Conservation (phyloP, 2,113 vertebrate genomes). For the Dryoscopus gambensis region DNA sequence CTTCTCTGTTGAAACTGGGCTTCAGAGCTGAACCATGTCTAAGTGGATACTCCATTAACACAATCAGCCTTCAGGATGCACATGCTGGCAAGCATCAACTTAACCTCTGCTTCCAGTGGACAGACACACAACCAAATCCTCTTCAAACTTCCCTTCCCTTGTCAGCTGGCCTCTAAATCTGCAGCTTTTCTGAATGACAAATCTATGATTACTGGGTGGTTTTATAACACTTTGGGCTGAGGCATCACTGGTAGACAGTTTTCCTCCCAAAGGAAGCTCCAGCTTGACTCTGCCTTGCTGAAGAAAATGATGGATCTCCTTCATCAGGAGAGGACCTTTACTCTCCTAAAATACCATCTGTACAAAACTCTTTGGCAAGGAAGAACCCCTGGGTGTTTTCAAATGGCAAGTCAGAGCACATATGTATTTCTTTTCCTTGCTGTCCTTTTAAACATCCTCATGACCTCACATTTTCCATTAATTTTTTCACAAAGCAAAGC, state of each 20-base stretch:
- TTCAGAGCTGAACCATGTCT: neutral
- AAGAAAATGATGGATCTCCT: neutral
- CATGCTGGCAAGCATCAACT: neutral
- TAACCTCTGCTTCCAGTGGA: neutral
- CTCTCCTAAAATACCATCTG: neutral
- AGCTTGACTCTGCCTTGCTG: neutral
- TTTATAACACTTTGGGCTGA: neutral
- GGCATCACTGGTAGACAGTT: neutral
- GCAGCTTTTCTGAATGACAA: neutral
- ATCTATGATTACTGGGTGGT: neutral
- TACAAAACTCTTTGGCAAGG: neutral
- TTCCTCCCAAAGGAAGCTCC: neutral
- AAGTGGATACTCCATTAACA: neutral
- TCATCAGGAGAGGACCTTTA: neutral
- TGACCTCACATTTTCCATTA: neutral
- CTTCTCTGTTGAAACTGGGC: neutral
- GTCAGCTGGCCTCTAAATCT: neutral
- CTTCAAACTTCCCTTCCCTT: neutral
- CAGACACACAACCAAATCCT: neutral
- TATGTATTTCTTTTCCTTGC: neutral
- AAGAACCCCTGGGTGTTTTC: neutral
- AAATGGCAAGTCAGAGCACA: neutral
- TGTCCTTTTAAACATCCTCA: neutral
- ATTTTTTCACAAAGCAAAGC: neutral
- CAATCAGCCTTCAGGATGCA: neutral